phyloP scores from a whole-genome alignment of 2,888 invertebrate genomes.

The Ecliptopera silaceata region DNA sequence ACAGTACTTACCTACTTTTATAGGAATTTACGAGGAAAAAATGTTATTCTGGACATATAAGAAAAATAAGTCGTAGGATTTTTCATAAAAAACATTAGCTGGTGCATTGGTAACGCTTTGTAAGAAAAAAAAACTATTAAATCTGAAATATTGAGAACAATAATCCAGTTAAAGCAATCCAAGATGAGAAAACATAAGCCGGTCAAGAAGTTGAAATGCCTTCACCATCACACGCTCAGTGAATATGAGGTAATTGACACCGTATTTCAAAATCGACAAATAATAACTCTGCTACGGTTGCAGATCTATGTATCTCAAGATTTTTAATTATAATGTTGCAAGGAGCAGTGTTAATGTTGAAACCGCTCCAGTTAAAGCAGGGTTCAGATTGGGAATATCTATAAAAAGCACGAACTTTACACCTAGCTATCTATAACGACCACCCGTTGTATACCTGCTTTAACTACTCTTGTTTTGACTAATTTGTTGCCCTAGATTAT shows the following conservation, averaged over 20 bases:
- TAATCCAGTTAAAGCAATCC: background rate
- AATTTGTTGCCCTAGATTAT: background rate
- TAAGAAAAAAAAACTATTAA: too few species aligned
- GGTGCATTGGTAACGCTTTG: too few species aligned
- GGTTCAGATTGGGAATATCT: conserved; percentile 57
- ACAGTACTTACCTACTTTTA: too few species aligned
- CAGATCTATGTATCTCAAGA: conserved; percentile 28
- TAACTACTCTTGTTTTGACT: background rate
- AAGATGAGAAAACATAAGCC: background rate
- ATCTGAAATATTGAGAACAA: too few species aligned
- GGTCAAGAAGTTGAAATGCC: background rate
- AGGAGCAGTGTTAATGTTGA: conserved; percentile 40
- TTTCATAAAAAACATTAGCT: too few species aligned
- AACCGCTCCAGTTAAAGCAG: conserved; percentile 56
- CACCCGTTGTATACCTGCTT: background rate
- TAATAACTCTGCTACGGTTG: conserved; percentile 22
- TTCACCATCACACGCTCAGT: background rate
- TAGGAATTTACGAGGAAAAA: too few species aligned
- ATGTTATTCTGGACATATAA: too few species aligned
- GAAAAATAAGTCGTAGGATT: too few species aligned
- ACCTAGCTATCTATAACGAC: conserved; percentile 23
- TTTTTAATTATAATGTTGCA: conserved; percentile 25
- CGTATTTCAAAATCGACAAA: conserved; percentile 22
- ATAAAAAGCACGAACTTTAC: conserved; percentile 46
- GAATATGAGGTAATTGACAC: conserved; percentile 8